These are phyloP conservation scores for Germaria angustata DNA, from an alignment of 2,888 invertebrate genomes.

Conservation along the genomic window DNA sequence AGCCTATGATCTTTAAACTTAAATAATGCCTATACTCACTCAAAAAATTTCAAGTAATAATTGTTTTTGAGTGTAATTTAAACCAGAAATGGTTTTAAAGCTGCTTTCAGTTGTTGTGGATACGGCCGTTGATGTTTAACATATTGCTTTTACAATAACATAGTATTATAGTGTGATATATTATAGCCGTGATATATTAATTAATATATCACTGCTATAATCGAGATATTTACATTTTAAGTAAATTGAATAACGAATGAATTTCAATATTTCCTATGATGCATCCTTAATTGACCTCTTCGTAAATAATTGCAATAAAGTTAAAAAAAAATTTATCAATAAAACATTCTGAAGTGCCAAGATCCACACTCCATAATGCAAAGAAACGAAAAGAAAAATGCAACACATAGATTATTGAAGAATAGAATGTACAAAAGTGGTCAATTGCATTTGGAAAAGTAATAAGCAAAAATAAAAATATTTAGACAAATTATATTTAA, in stretches of 20 bases:
- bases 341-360: conserved; percentile 52
- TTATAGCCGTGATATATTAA: too few relatives aligned
- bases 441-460: conserved; percentile 10
- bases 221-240: not conserved
- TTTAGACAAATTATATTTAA: not conserved
- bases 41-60: too few relatives aligned
- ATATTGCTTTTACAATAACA: too few relatives aligned
- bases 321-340: conserved; percentile 9
- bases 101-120: too few relatives aligned
- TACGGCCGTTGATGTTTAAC: too few relatives aligned
- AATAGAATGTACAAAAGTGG: not conserved
- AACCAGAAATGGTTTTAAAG: too few relatives aligned
- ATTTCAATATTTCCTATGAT: not conserved
- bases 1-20: too few relatives aligned
- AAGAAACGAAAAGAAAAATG: conserved; percentile 12
- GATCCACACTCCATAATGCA: conserved; percentile 58
- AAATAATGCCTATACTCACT: too few relatives aligned
- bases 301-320: not conserved
- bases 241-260: not conserved
- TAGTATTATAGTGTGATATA: too few relatives aligned
- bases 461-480: not conserved
- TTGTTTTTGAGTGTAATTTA: too few relatives aligned
- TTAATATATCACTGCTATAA: not conserved
- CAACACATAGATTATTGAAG: not conserved
- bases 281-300: conserved; percentile 60